Conservation (phyloP, 2,113 vertebrate species). For the Salvelinus namaycush region DNA sequence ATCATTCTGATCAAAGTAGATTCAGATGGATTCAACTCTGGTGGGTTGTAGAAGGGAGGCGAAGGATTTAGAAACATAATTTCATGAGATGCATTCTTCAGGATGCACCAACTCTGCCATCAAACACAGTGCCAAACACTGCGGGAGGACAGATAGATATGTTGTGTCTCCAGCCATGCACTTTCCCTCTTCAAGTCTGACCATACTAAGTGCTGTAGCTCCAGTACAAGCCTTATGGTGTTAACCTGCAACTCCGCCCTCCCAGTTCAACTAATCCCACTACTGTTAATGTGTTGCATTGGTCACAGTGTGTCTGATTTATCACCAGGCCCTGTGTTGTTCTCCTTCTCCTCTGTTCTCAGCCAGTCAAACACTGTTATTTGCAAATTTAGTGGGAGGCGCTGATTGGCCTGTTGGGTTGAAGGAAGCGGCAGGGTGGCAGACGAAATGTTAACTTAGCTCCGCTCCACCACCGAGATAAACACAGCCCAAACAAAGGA, state of each 20-base stretch:
- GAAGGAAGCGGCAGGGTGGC: slow-evolving; percentile 50
- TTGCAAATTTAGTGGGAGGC: slow-evolving; percentile 63
- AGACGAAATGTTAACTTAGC: slow-evolving; percentile 60
- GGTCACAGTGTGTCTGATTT: not conserved
- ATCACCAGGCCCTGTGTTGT: slow-evolving; percentile 20
- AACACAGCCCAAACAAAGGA: slow-evolving; percentile 42
- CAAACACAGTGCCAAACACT: no score
- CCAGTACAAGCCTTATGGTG: not conserved
- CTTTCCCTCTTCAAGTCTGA: no score
- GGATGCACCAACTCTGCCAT: no score
- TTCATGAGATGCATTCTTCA: no score
- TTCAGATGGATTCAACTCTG: no score
- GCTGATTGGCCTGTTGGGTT: slow-evolving; percentile 61
- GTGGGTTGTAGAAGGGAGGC: no score
- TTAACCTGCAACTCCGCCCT: slow-evolving; percentile 23
- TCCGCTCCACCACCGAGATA: slow-evolving; percentile 36
- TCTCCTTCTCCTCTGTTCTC: slow-evolving; percentile 47
- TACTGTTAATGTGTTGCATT: slow-evolving; percentile 26
- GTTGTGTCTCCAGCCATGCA: no score
- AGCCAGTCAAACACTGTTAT: slow-evolving; percentile 58
- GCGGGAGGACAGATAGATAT: no score
- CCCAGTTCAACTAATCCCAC: not conserved
- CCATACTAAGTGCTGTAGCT: no score
- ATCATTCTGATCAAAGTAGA: no score
- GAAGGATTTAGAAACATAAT: no score